A percentile compares a stretch with the other conserved stretches of the same genome.
Evolutionary conservation across 2,888 invertebrate species (phyloP).

Genomic region (Drosophila parthenogenetica): DNA sequence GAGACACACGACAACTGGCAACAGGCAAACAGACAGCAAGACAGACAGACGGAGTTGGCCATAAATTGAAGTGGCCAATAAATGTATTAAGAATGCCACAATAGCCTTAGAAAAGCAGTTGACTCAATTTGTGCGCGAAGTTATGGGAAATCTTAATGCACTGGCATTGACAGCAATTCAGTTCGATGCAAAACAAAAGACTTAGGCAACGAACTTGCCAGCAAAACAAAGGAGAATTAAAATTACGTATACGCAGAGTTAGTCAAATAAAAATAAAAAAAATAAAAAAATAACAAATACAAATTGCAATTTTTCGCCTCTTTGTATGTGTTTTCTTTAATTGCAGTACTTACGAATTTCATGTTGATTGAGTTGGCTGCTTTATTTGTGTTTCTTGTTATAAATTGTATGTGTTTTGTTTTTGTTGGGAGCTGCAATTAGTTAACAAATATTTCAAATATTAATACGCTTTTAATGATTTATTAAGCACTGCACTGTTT

Average conservation of each 20-base stretch:
- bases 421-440: constrained; percentile 65
- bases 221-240: neutral
- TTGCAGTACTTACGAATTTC: constrained; percentile 74
- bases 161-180: constrained; percentile 34
- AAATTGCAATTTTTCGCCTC: constrained; percentile 31
- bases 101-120: constrained; percentile 29
- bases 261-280: neutral
- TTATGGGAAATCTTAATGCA: constrained; percentile 62
- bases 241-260: constrained; percentile 42
- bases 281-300: neutral
- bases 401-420: constrained; percentile 16
- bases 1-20: constrained; percentile 59
- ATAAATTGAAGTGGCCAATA: constrained; percentile 78
- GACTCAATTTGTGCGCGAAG: constrained; percentile 56
- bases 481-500: constrained; percentile 59
- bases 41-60: constrained; percentile 34
- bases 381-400: constrained; percentile 21
- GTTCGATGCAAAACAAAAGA: constrained; percentile 59
- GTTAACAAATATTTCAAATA: constrained; percentile 73
- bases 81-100: constrained; percentile 67
- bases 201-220: constrained; percentile 68
- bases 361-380: constrained; percentile 60
- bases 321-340: constrained; percentile 30
- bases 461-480: constrained; percentile 54
- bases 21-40: constrained; percentile 10